These are phyloP conservation scores for Furcula furcula DNA, from an alignment of 2,888 invertebrate species.

Conservation along the genomic window DNA sequence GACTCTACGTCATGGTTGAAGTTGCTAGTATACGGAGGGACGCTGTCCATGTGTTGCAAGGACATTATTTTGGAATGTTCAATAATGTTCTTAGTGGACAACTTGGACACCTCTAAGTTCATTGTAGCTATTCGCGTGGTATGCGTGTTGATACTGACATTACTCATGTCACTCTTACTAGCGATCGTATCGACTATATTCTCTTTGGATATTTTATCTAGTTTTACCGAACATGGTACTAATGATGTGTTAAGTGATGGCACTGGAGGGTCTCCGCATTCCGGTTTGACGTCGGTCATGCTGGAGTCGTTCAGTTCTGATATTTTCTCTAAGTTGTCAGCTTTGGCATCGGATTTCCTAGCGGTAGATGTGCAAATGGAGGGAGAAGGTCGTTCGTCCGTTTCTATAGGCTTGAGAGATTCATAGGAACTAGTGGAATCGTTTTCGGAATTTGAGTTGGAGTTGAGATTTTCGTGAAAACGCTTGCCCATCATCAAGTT, in stretches of 20 bases:
- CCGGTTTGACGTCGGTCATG: conserved; percentile 49
- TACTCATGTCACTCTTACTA: conserved; percentile 41
- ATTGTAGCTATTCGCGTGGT: conserved; percentile 74
- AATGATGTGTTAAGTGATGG: conserved; percentile 48
- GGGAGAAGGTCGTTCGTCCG: conserved; percentile 83
- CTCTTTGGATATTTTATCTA: conserved; percentile 73
- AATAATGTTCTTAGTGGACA: conserved; percentile 77
- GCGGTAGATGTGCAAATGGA: conserved; percentile 68
- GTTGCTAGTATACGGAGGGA: conserved; percentile 50
- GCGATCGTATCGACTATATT: conserved; percentile 44
- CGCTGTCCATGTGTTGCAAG: conserved; percentile 70
- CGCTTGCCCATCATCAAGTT: conserved; percentile 84
- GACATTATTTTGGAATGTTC: conserved; percentile 82
- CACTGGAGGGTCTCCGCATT: conserved; percentile 53
- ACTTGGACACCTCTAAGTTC: conserved; percentile 76
- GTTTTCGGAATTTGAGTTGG: conserved; percentile 75
- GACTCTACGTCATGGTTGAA: conserved; percentile 85
- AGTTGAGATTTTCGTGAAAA: conserved; percentile 77
- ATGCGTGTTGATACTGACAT: conserved; percentile 58
- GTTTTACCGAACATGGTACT: conserved; percentile 61
- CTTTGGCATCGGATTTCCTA: conserved; percentile 70
- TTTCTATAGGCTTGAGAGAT: conserved; percentile 61
- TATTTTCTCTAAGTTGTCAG: conserved; percentile 57
- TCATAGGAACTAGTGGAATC: conserved; percentile 80
- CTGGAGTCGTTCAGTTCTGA: conserved; percentile 47